Evolutionary conservation across 2,113 vertebrate genomes (phyloP).

Genomic region (Nipponia nippon): DNA sequence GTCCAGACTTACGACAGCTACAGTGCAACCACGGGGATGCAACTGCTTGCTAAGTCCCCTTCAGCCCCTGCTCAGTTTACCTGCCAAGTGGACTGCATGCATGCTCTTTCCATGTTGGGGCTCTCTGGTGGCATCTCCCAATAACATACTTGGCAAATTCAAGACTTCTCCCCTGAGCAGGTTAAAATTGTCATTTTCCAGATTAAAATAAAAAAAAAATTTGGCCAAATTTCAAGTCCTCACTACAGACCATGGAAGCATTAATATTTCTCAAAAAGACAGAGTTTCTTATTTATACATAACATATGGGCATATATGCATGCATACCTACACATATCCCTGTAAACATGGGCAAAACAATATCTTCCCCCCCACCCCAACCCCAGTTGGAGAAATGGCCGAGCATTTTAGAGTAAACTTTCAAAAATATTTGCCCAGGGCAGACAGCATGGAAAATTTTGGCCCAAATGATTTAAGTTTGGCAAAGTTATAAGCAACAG

Average conservation of each 20-base stretch:
- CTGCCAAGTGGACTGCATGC: not conserved
- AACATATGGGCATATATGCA: too few relatives aligned
- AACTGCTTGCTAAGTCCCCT: not conserved
- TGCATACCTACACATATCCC: too few relatives aligned
- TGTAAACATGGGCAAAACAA: not conserved
- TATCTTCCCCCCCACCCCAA: not conserved
- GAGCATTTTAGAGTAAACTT: not conserved
- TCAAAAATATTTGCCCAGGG: not conserved
- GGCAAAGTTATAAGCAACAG: not conserved
- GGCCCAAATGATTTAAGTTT: not conserved
- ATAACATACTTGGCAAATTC: not conserved
- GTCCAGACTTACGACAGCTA: not conserved
- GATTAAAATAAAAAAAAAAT: not conserved
- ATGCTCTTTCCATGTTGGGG: not conserved
- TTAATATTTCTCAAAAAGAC: not conserved
- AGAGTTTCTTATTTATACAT: not conserved
- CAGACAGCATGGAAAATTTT: slow-evolving; percentile 20
- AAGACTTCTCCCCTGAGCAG: not conserved
- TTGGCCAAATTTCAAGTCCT: not conserved
- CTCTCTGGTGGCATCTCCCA: not conserved
- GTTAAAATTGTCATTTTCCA: not conserved
- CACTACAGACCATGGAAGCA: not conserved
- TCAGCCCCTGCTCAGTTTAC: not conserved
- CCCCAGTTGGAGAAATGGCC: not conserved
- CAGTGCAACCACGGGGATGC: not conserved